Base-by-base conservation (phyloP, 2,113 vertebrate species). In the Periophthalmodon schlosseri region DNA sequence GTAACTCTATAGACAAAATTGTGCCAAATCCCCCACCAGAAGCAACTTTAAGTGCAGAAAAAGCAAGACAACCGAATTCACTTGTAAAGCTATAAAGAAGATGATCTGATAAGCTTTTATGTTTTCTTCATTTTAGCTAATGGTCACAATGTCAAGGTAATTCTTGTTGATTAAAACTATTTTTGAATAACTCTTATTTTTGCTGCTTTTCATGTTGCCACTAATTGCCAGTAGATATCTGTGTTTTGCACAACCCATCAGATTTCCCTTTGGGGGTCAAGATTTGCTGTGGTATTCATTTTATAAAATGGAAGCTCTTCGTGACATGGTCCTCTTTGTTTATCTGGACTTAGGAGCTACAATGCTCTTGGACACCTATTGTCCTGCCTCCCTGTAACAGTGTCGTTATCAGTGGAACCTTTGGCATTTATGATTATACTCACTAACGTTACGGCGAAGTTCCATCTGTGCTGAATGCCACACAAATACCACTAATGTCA, bases 381-480 rank as follows among this genome's bases (percentile, higher is more conserved):
- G 52, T 56, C 8, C 20, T 56, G n/a, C 21, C 52, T 56, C 7
- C 52, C 52, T 56, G 52, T 56, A 56, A 56, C 52, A n/a, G 52
- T 7, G 16, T 12, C 13, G 15, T 56, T 8, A n/a, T 21, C 20
- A n/a, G 5, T 12, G 13, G 13, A 12, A 28, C 57, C 57, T 60
- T 14, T 79, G 81, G 74, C 81, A 76, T 86, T 87, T 28, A 60
- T 60, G 23, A 60, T 14, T 20, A 14, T 14, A 12, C 57, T 14
- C 23, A 2, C 87, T 85, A 90, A 83, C 86, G 70, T 81, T 69
- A 72, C 69, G 80, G 84, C 84, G 78, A 80, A 20, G 24, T 74
- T 85, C 88, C 87, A 88, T 89, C 88, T 91, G 87, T 85, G 89
- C 87, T 77, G 83, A 84, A 72, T 69, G 76, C 81, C 78, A 79